phyloP scores from a whole-genome alignment of 2,113 vertebrate genomes.

The Osmerus eperlanus region DNA sequence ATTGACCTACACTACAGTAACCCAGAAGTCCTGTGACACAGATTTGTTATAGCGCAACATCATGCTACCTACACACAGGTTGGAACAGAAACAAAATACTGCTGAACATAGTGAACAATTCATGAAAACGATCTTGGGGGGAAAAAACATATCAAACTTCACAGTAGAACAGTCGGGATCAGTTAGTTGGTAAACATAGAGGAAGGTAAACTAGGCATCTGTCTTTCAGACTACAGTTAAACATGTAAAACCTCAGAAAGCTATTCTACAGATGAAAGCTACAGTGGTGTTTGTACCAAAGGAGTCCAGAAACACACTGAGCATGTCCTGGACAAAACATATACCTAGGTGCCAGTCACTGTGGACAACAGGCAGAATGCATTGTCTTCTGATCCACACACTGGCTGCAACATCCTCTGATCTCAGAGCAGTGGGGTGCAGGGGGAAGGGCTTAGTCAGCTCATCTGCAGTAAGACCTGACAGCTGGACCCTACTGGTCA shows the following conservation, averaged over 20 bases:
- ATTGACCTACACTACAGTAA: background rate
- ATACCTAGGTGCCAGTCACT: background rate
- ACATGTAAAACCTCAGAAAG: background rate
- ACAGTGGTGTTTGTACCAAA: background rate
- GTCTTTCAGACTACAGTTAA: background rate
- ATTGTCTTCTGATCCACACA: background rate
- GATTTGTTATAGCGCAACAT: background rate
- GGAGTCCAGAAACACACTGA: background rate
- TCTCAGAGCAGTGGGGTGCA: too few species aligned
- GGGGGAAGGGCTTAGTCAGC: too few species aligned
- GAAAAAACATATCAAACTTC: conserved; percentile 35
- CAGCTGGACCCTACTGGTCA: conserved; percentile 10
- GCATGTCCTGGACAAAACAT: background rate
- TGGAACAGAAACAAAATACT: background rate
- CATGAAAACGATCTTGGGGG: conserved; percentile 2
- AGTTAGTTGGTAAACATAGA: conserved; percentile 26
- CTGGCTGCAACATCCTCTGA: background rate
- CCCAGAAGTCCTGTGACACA: background rate
- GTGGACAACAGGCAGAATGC: too few species aligned
- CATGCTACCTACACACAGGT: background rate
- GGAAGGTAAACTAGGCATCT: background rate
- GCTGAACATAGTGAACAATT: background rate
- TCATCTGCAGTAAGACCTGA: too few species aligned
- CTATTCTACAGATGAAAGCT: background rate
- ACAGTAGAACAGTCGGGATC: conserved; percentile 52